phyloP scores from a whole-genome alignment of 2,888 invertebrate species.

The Altica lythri region DNA sequence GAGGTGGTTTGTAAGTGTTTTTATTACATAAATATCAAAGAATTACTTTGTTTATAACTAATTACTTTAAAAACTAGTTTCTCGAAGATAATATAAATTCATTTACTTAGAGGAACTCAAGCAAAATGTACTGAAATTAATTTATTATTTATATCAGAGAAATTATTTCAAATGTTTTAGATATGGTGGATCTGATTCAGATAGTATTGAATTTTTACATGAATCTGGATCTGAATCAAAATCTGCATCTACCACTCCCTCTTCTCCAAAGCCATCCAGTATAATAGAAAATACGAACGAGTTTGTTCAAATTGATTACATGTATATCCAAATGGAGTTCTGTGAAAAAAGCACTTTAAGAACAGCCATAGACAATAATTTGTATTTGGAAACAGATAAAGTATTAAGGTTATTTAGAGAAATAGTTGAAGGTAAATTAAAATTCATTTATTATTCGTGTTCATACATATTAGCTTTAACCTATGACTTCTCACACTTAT shows the following conservation, averaged over 20 bases:
- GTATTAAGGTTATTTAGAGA: conserved; percentile 94
- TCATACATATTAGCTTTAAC: too few species aligned
- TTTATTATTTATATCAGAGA: too few species aligned
- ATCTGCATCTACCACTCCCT: conserved; percentile 20
- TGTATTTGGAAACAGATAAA: conserved; percentile 76
- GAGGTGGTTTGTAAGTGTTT: conserved; percentile 17
- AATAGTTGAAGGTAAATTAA: conserved; percentile 80
- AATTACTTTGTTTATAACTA: too few species aligned
- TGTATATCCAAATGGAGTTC: conserved; percentile 98
- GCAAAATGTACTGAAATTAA: too few species aligned
- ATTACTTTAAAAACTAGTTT: too few species aligned
- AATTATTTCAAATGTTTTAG: too few species aligned
- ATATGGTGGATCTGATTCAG: conserved; percentile 59
- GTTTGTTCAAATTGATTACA: conserved; percentile 56
- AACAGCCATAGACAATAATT: conserved; percentile 83
- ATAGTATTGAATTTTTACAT: conserved; percentile 67
- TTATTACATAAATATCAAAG: too few species aligned
- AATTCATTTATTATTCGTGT: too few species aligned
- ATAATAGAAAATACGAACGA: conserved; percentile 24
- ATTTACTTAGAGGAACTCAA: too few species aligned
- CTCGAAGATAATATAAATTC: too few species aligned
- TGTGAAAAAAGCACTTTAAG: conserved; percentile 94
- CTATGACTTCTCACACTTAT: too few species aligned
- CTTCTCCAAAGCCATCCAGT: conserved; percentile 17
- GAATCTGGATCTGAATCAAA: conserved; percentile 43